These are phyloP conservation scores for Chunga burmeisteri DNA, from an alignment of 2,113 vertebrate genomes.

Conservation along the genomic window DNA sequence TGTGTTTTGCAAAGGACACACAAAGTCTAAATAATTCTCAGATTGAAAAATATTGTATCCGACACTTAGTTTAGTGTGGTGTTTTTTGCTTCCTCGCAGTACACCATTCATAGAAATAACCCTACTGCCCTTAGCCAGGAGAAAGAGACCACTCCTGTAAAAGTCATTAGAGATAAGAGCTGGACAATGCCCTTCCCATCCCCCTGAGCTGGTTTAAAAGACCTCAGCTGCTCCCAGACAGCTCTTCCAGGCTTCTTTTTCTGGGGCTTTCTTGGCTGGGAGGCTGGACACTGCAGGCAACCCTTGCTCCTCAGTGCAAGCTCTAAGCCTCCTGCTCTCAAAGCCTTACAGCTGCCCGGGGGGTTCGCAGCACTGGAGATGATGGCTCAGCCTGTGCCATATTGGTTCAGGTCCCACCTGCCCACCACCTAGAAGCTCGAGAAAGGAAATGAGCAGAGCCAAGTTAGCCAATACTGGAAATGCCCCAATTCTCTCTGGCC, in stretches of 20 bases:
- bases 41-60: constrained; percentile 7
- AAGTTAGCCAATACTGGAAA: background rate
- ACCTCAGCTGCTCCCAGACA: background rate
- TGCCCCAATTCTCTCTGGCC: background rate
- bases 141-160: background rate
- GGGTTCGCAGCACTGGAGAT: background rate
- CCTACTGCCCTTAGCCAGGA: background rate
- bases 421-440: background rate
- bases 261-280: background rate
- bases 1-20: constrained; percentile 23
- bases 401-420: background rate
- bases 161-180: background rate
- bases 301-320: background rate
- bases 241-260: background rate
- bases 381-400: background rate
- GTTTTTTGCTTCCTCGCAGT: background rate
- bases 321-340: background rate
- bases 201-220: background rate
- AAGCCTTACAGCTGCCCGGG: background rate
- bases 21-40: constrained; percentile 53
- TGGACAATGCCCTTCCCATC: background rate
- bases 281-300: background rate
- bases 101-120: background rate
- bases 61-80: background rate
- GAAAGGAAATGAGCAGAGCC: background rate